A percentile compares a stretch with the other conserved stretches of the same genome.
These are phyloP conservation scores for Agrotis exclamationis DNA, from an alignment of 2,888 invertebrate species.

Conservation along the genomic window DNA sequence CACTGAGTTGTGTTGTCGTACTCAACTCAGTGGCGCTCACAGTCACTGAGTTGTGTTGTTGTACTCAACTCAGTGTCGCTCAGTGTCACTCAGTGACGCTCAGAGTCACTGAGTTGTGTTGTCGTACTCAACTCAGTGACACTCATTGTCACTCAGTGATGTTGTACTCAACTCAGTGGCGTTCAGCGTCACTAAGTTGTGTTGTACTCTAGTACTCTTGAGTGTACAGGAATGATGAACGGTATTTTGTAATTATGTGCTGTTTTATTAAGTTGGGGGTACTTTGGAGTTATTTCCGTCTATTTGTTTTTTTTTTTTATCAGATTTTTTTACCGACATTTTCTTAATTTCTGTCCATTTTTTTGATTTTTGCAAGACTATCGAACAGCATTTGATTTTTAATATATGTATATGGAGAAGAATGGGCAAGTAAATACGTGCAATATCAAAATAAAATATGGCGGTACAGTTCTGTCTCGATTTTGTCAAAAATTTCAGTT, in stretches of 20 bases:
- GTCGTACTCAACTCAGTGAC: slow-evolving; percentile 15
- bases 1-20: slow-evolving; percentile 30
- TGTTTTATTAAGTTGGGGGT: slow-evolving; percentile 19
- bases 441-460: no score
- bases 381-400: no score
- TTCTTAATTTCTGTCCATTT: slow-evolving; percentile 7
- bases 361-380: no score
- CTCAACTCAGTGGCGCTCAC: slow-evolving; percentile 23
- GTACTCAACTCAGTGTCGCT: no score
- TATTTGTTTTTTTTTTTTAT: neutral
- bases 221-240: slow-evolving; percentile 33
- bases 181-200: slow-evolving; percentile 30
- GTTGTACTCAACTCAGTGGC: slow-evolving; percentile 34
- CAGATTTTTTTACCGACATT: no score
- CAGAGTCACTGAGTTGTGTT: slow-evolving; percentile 34
- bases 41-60: slow-evolving; percentile 36
- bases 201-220: slow-evolving; percentile 36
- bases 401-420: neutral
- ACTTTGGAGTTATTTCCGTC: slow-evolving; percentile 18
- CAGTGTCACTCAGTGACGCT: no score
- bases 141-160: slow-evolving; percentile 20
- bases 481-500: neutral
- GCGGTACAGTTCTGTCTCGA: no score
- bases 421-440: neutral
- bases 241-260: slow-evolving; percentile 14